Evolutionary conservation across 2,113 vertebrate genomes (phyloP).

Genomic region (Heterotis niloticus): DNA sequence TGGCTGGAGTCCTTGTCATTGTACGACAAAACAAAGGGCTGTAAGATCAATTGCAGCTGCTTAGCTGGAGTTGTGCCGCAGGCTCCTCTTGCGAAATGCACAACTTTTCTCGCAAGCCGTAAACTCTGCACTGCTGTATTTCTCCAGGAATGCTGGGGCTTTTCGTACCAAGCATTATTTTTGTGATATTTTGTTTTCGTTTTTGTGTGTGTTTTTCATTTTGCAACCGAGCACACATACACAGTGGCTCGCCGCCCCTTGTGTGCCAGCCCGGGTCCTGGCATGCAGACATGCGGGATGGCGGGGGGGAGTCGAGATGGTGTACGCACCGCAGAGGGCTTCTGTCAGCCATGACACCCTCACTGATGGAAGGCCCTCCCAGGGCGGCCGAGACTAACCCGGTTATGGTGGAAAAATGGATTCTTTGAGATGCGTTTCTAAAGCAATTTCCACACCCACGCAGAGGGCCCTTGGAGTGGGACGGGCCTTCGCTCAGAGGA

Average conservation of each 20-base stretch:
- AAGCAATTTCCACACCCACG: slow-evolving; percentile 33
- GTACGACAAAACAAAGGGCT: no score
- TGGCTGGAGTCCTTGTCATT: no score
- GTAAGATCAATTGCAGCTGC: no score
- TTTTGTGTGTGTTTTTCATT: no score
- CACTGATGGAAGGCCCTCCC: slow-evolving; percentile 25
- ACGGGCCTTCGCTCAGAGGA: background rate
- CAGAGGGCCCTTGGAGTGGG: slow-evolving; percentile 23
- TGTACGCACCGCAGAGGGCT: slow-evolving; percentile 10
- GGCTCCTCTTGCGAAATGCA: no score
- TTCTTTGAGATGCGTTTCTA: slow-evolving; percentile 30
- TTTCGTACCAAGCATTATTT: no score
- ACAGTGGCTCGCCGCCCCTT: background rate
- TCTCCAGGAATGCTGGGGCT: no score
- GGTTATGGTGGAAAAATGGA: slow-evolving; percentile 31
- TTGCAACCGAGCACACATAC: no score
- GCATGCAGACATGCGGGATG: background rate
- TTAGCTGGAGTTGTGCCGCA: no score
- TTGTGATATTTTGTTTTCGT: no score
- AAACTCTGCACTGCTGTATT: no score
- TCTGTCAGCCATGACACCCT: slow-evolving; percentile 6
- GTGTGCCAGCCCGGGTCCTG: background rate
- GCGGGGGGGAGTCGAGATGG: background rate
- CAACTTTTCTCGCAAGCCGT: no score
- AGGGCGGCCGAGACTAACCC: slow-evolving; percentile 21